Conservation (phyloP, 2,113 vertebrate genomes). For the Galbula dea region DNA sequence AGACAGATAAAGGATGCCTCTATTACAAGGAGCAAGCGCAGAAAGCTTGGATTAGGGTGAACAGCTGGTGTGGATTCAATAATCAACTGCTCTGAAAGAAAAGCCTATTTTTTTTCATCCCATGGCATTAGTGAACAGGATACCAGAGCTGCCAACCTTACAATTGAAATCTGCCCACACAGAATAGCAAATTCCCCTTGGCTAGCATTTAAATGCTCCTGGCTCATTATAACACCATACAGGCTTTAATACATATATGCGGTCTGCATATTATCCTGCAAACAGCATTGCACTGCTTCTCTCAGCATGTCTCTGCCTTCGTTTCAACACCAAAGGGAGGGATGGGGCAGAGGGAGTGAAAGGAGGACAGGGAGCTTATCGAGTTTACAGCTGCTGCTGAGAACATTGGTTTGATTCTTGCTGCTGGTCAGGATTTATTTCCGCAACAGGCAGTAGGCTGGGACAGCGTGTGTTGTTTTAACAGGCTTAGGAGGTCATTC, state of each 20-base stretch:
- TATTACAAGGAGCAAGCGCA: background rate
- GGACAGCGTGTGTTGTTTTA: rapidly evolving
- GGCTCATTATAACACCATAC: constrained; percentile 48
- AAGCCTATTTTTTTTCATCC: constrained; percentile 59
- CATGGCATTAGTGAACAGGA: constrained; percentile 72
- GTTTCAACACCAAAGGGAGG: constrained; percentile 4
- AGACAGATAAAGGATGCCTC: background rate
- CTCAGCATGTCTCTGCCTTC: constrained; percentile 27
- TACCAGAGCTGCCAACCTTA: constrained; percentile 70
- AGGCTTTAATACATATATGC: constrained; percentile 36
- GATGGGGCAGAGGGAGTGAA: background rate
- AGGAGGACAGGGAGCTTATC: constrained; percentile 27
- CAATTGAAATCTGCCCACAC: constrained; percentile 73
- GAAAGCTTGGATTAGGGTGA: constrained; percentile 59
- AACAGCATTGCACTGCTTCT: background rate
- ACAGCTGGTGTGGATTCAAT: constrained; percentile 69
- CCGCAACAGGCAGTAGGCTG: background rate
- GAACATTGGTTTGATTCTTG: constrained; percentile 12
- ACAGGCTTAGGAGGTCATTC: background rate
- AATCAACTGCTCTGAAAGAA: constrained; percentile 63
- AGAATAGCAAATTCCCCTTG: constrained; percentile 65
- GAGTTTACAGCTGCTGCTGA: constrained; percentile 20
- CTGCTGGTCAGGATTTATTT: background rate
- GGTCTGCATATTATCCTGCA: constrained; percentile 16
- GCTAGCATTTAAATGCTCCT: constrained; percentile 60